These are phyloP conservation scores for Tetanocera ferruginea DNA, from an alignment of 2,888 invertebrate species.

Conservation along the genomic window DNA sequence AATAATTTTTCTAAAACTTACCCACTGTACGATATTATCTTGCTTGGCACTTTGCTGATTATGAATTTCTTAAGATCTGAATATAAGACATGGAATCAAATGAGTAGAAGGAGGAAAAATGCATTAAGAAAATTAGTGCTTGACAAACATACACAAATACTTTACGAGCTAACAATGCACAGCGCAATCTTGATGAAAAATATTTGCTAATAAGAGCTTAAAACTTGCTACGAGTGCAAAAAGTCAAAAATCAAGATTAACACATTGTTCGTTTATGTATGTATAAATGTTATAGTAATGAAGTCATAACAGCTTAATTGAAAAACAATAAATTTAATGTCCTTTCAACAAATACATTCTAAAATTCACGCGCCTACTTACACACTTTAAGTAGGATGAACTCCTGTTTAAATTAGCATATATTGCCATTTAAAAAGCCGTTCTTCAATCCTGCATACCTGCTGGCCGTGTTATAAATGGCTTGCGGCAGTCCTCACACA, in stretches of 20 bases:
- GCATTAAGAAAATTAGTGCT: slow-evolving; percentile 8
- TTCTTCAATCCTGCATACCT: not conserved
- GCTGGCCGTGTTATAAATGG: not conserved
- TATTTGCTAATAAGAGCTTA: too few relatives aligned
- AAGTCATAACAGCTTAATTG: not conserved
- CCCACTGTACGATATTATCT: not conserved
- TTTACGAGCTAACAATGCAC: too few relatives aligned
- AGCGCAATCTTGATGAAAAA: too few relatives aligned
- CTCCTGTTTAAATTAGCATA: not conserved
- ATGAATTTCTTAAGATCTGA: not conserved
- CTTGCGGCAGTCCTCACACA: slow-evolving; percentile 7
- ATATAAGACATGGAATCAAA: not conserved
- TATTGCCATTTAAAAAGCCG: slow-evolving; percentile 17
- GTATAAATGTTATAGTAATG: not conserved
- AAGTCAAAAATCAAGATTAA: not conserved
- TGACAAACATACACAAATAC: not conserved
- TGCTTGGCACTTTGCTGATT: not conserved
- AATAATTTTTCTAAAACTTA: too few relatives aligned
- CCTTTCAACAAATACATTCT: too few relatives aligned
- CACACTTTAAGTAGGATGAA: too few relatives aligned
- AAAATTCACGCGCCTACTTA: too few relatives aligned
- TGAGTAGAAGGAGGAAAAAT: not conserved
- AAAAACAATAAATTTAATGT: not conserved
- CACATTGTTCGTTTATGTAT: not conserved
- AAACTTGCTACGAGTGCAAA: too few relatives aligned